Evolutionary conservation across 2,888 invertebrate species (phyloP).

Genomic region (Lepidonotus clava): DNA sequence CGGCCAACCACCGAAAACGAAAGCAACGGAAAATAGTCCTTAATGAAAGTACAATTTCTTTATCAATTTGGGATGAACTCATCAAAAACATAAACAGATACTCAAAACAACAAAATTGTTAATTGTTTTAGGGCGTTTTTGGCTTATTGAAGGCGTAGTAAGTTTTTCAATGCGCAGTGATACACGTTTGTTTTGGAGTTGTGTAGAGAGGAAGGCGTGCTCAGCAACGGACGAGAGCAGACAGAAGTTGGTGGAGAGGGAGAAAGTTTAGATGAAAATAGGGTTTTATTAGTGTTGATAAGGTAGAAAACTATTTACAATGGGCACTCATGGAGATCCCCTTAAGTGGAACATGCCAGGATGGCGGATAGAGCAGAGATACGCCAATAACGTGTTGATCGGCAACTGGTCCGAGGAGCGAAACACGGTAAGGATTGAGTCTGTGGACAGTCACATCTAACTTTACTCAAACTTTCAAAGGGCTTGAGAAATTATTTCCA

Average conservation of each 20-base stretch:
- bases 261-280: background rate
- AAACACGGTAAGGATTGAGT: conserved; percentile 68
- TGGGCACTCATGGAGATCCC: conserved; percentile 55
- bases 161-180: too few species aligned
- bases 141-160: background rate
- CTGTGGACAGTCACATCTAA: too few species aligned
- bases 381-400: conserved; percentile 76
- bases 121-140: background rate
- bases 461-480: too few species aligned
- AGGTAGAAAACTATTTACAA: background rate
- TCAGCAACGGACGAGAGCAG: conserved; percentile 12
- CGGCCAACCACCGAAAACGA: background rate
- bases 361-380: conserved; percentile 78
- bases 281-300: background rate
- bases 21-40: too few species aligned
- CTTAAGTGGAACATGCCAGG: conserved; percentile 72
- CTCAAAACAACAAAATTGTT: background rate
- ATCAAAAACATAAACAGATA: background rate
- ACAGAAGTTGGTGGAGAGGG: background rate
- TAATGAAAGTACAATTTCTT: too few species aligned
- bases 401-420: conserved; percentile 79
- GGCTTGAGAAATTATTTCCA: too few species aligned
- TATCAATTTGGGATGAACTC: background rate
- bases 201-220: conserved; percentile 18
- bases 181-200: background rate